Evolutionary conservation across 2,797 vertebrate genomes (phyloP), one percentile per base, ranked within the genome.

Genomic region (Spea hammondii): DNA sequence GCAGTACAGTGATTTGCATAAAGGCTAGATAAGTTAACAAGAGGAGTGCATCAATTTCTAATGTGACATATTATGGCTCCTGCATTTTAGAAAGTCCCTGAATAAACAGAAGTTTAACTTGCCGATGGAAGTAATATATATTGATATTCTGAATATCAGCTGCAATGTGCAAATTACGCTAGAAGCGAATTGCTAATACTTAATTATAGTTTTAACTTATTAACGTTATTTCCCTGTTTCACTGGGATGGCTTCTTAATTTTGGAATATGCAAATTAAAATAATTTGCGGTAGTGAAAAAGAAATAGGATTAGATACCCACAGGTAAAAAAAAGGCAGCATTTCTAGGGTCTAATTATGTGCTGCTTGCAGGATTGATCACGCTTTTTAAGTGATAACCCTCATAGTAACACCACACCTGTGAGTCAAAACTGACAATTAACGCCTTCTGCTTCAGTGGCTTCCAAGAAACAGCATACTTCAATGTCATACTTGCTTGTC

Each of bases 351-450:
- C 83, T 87, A 86, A 88, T 89, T 88, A 87, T 77, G 76, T 82
- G 77, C 13, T 76, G 66, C 87, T 83, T 84, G 74, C 85, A 86
- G 84, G 84, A 87, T 85, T 83, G 77, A 82, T 83, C 83, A 83
- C 86, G 78, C 85, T 87, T 89, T 80, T 86, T 83, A 85, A 82
- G 85, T 88, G 88, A 83, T 85, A 83, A 84, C 84, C 80, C 65
- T 10, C 17, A 84, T 78, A 72, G 72, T 64, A 82, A 76, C 73
- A 65, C 85, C 83, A 84, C 87, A 87, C 87, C 88, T 84, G 82
- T 72, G 78, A 79, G 79, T 65, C 80, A 77, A 82, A 82, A 78
- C 75, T 78, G 75, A 82, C 85, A 88, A 89, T 85, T 85, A 88
- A 85, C 84, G 79, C 85, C 86, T 87, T 84, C 84, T 78, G 70